phyloP scores from a whole-genome alignment of 2,113 vertebrate genomes.

The Triplophysa siluroides region DNA sequence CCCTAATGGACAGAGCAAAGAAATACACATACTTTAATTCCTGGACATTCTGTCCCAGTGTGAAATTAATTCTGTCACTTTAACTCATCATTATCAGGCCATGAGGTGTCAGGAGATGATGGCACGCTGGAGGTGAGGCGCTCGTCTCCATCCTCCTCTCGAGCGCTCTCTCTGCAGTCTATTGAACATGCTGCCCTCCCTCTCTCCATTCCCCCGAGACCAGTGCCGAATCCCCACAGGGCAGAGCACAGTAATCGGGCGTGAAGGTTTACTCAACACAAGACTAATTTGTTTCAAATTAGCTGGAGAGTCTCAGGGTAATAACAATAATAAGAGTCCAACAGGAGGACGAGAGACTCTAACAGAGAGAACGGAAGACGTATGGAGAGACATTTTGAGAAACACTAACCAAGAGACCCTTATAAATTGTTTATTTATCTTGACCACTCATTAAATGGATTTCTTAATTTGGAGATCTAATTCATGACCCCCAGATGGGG shows the following conservation, averaged over 20 bases:
- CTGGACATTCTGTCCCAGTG: not conserved
- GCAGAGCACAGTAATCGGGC: slow-evolving; percentile 37
- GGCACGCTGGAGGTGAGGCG: slow-evolving; percentile 4
- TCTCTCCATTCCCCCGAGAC: slow-evolving; percentile 32
- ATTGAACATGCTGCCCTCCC: slow-evolving; percentile 31
- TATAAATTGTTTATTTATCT: slow-evolving; percentile 7
- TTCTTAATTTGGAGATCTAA: slow-evolving; percentile 26
- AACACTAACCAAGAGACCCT: not conserved
- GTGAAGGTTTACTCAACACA: slow-evolving; percentile 51
- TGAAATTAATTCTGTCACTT: not conserved
- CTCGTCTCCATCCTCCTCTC: slow-evolving; percentile 31
- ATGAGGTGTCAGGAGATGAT: slow-evolving; percentile 1
- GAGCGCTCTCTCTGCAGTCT: slow-evolving; percentile 18
- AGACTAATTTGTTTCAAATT: slow-evolving; percentile 55
- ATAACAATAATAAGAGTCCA: slow-evolving; percentile 1
- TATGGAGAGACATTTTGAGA: not conserved
- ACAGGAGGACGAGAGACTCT: not conserved
- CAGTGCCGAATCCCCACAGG: not conserved
- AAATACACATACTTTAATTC: not conserved
- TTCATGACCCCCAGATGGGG: not conserved
- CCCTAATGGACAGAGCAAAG: no score
- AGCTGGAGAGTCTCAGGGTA: slow-evolving; percentile 38
- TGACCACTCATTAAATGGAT: slow-evolving; percentile 25
- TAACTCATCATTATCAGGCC: slow-evolving; percentile 14
- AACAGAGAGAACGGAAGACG: not conserved